Percentiles rank a stretch among this genome's conserved stretches.
Conservation (phyloP, 1,140 invertebrate species). For the Drosophila guanche region DNA sequence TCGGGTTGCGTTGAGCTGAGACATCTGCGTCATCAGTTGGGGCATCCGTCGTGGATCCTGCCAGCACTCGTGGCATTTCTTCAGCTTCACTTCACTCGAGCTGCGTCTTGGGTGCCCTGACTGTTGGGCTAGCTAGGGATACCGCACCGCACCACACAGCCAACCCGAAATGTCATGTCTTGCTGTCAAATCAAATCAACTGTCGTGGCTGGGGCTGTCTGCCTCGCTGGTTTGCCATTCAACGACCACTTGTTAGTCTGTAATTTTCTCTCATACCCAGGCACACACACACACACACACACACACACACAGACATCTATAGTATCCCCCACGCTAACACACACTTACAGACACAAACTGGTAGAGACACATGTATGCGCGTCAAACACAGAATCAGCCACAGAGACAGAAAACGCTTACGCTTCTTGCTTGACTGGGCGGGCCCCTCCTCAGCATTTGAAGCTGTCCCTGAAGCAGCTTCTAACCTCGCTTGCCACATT, state of each 20-base stretch:
- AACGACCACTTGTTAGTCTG: slow-evolving; percentile 82
- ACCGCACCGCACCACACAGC: no score
- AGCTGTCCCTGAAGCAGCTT: slow-evolving; percentile 8
- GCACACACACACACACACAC: slow-evolving; percentile 25
- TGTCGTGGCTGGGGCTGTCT: slow-evolving; percentile 71
- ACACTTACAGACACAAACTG: no score
- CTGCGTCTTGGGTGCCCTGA: slow-evolving; percentile 33
- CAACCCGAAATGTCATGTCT: slow-evolving; percentile 77
- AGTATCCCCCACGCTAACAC: slow-evolving; percentile 13
- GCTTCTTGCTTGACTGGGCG: slow-evolving; percentile 63
- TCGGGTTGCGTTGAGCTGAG: not conserved
- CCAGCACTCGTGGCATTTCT: slow-evolving; percentile 63
- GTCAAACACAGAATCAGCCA: slow-evolving; percentile 60
- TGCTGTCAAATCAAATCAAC: slow-evolving; percentile 81
- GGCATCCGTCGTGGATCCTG: slow-evolving; percentile 26
- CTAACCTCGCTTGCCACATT: slow-evolving; percentile 1
- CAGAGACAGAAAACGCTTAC: slow-evolving; percentile 73
- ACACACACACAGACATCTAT: slow-evolving; percentile 7
- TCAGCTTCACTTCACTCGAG: slow-evolving; percentile 69
- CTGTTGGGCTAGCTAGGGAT: not conserved
- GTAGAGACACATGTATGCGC: slow-evolving; percentile 11
- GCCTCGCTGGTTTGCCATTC: slow-evolving; percentile 77
- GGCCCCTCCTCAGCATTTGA: slow-evolving; percentile 19
- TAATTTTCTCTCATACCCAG: slow-evolving; percentile 64
- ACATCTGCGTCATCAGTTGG: slow-evolving; percentile 6